Conservation (phyloP, 2,113 vertebrate genomes). For the Zapus hudsonius region DNA sequence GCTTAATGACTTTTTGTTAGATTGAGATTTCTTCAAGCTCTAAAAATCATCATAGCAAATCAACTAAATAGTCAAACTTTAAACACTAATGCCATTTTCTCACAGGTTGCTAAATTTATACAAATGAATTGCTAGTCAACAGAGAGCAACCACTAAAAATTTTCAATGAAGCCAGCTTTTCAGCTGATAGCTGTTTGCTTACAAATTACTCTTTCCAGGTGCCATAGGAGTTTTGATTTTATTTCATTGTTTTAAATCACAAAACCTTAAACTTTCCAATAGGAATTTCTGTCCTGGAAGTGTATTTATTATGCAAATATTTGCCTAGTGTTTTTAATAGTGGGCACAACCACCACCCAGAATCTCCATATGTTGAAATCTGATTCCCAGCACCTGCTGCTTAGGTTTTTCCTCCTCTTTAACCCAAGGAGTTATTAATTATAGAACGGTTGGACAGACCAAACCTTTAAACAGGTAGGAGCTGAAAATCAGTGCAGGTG, state of each 20-base stretch:
- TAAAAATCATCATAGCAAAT: conserved; percentile 61
- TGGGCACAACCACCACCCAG: conserved; percentile 47
- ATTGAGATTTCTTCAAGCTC: conserved; percentile 33
- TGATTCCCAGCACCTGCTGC: conserved; percentile 75
- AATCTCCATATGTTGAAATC: conserved; percentile 21
- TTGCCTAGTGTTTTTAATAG: conserved; percentile 25
- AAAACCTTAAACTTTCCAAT: conserved; percentile 41
- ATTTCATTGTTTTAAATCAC: background rate
- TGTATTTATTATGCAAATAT: conserved; percentile 29
- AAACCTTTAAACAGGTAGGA: conserved; percentile 75
- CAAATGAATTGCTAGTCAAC: conserved; percentile 37
- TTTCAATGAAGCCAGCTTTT: background rate
- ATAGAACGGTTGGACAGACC: conserved; percentile 74
- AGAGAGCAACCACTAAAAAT: background rate
- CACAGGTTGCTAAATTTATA: background rate
- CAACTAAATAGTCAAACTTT: conserved; percentile 63
- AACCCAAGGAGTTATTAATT: conserved; percentile 76
- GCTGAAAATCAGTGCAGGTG: conserved; percentile 60
- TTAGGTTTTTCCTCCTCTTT: conserved; percentile 74
- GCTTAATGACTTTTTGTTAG: conserved; percentile 40
- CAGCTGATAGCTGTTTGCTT: conserved; percentile 15
- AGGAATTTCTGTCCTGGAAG: conserved; percentile 57
- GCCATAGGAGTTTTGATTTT: background rate
- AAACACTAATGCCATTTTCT: conserved; percentile 57
- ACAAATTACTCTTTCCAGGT: background rate